These are phyloP conservation scores for Xiphorhynchus erythropygius DNA, from an alignment of 2,797 vertebrate genomes.

Conservation along the genomic window DNA sequence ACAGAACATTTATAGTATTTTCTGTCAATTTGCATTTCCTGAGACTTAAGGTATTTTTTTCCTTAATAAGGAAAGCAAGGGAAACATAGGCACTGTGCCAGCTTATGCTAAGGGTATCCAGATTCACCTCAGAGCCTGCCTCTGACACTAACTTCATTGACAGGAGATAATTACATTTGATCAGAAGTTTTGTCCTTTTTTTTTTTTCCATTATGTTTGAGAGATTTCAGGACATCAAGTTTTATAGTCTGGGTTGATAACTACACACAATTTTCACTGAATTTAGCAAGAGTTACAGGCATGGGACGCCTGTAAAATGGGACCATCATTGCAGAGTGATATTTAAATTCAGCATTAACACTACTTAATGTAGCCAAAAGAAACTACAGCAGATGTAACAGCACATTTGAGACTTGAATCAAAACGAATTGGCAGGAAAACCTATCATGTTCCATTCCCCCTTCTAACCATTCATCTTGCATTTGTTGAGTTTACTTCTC, in stretches of 20 bases:
- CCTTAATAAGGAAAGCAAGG: background rate
- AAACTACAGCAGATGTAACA: background rate
- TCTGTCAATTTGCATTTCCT: background rate
- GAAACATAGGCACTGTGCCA: background rate
- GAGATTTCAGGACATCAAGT: background rate
- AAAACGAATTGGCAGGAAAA: background rate
- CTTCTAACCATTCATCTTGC: background rate
- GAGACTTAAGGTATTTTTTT: background rate
- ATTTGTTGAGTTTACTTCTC: background rate
- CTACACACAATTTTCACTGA: background rate
- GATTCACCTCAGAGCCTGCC: background rate
- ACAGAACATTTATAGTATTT: background rate
- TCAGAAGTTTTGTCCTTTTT: background rate
- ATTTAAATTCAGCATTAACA: background rate
- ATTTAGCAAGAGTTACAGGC: background rate
- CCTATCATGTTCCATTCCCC: background rate
- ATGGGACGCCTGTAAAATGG: background rate
- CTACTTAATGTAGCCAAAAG: background rate
- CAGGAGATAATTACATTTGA: background rate
- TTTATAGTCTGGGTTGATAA: background rate
- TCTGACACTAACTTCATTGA: background rate
- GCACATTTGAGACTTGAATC: background rate
- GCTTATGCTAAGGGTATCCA: background rate
- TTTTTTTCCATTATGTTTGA: background rate
- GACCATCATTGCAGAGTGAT: background rate